phyloP scores from a whole-genome alignment of 2,797 vertebrate species.

The Coccyzus lansbergi region DNA sequence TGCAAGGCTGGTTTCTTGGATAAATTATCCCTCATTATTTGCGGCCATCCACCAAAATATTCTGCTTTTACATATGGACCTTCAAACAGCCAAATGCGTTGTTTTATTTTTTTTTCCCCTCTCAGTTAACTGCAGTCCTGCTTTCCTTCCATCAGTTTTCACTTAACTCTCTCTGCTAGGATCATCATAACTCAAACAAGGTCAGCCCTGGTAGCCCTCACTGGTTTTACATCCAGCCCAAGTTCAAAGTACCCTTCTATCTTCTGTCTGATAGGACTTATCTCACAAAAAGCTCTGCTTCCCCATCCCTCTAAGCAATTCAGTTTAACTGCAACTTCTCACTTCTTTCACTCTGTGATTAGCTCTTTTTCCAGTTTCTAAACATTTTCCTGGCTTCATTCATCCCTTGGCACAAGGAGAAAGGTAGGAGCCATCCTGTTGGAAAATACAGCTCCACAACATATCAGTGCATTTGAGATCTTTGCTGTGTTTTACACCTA shows the following conservation, averaged over 20 bases:
- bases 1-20: background rate
- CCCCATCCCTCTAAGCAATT: background rate
- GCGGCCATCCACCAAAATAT: slow-evolving; percentile 15
- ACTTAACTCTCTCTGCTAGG: slow-evolving; percentile 42
- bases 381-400: background rate
- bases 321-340: background rate
- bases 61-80: slow-evolving; percentile 45
- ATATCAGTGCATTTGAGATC: background rate
- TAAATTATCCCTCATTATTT: slow-evolving; percentile 45
- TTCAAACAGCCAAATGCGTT: slow-evolving; percentile 40
- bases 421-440: background rate
- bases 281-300: background rate
- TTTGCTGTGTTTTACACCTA: background rate
- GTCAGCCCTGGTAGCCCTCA: slow-evolving; percentile 52
- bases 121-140: slow-evolving; percentile 31
- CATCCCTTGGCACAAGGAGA: background rate
- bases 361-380: background rate
- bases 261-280: background rate
- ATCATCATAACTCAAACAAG: slow-evolving; percentile 53
- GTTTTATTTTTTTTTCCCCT: background rate
- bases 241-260: slow-evolving; percentile 43
- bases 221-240: slow-evolving; percentile 9
- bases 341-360: background rate
- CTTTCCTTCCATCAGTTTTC: slow-evolving; percentile 64
- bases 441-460: background rate